phyloP scores from a whole-genome alignment of 2,888 invertebrate species.

The Nysson spinosus region DNA sequence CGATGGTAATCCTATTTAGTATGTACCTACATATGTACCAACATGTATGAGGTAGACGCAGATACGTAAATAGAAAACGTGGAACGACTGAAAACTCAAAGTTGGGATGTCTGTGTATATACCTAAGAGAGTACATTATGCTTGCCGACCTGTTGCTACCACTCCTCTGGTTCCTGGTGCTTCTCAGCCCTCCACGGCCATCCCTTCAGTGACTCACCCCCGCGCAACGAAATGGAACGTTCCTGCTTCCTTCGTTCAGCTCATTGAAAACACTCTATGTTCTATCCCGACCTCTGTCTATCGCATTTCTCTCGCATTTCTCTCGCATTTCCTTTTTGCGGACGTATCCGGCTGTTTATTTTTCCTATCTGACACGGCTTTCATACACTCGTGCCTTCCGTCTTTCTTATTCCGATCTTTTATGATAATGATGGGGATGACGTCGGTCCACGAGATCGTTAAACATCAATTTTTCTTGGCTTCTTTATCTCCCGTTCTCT shows the following conservation, averaged over 20 bases:
- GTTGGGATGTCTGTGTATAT: conserved; percentile 36
- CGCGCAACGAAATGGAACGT: conserved; percentile 33
- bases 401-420: too few species aligned
- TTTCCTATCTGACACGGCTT: not conserved
- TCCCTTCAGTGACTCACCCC: conserved; percentile 44
- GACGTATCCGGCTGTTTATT: not conserved
- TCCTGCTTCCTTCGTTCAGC: conserved; percentile 35
- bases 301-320: not conserved
- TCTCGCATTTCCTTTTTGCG: not conserved
- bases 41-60: too few species aligned
- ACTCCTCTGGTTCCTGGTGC: conserved; percentile 39
- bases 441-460: too few species aligned
- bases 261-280: conserved; percentile 29
- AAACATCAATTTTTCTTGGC: too few species aligned
- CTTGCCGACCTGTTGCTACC: conserved; percentile 71
- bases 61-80: not conserved
- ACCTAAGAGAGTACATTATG: conserved; percentile 67
- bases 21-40: too few species aligned
- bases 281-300: conserved; percentile 23
- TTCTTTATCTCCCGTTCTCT: too few species aligned
- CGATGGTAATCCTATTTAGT: too few species aligned
- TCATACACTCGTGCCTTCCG: too few species aligned
- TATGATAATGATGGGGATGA: too few species aligned
- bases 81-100: not conserved
- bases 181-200: conserved; percentile 33